These are phyloP conservation scores for Ichneumoninae sp. DNA, from an alignment of 2,888 invertebrate species.

Conservation along the genomic window DNA sequence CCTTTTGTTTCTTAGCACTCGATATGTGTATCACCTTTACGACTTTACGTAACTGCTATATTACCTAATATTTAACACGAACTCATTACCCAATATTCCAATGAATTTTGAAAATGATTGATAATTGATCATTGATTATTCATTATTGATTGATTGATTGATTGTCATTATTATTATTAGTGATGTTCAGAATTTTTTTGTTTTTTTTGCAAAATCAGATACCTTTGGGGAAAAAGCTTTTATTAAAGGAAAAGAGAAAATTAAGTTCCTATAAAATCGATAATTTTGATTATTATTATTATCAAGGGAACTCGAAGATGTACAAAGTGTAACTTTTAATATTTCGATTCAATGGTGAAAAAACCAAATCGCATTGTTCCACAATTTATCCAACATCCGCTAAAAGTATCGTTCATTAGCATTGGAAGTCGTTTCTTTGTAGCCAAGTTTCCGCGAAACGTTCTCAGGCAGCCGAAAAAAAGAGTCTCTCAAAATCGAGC, in stretches of 20 bases:
- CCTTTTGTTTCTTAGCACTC: too few species aligned
- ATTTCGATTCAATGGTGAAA: background rate
- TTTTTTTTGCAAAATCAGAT: too few species aligned
- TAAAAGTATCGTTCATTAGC: background rate
- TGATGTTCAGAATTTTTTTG: background rate
- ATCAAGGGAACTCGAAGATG: too few species aligned
- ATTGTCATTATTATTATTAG: too few species aligned
- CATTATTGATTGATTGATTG: background rate
- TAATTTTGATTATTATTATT: too few species aligned
- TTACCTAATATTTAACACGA: background rate
- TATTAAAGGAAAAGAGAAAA: too few species aligned
- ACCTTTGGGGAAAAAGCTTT: too few species aligned
- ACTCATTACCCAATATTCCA: background rate
- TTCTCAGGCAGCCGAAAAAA: slow-evolving; percentile 47
- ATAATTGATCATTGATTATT: too few species aligned
- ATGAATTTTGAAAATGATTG: background rate
- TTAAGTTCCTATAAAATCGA: too few species aligned
- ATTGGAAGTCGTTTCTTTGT: background rate
- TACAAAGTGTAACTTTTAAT: background rate
- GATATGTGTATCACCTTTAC: too few species aligned
- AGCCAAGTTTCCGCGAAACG: background rate
- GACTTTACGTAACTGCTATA: background rate
- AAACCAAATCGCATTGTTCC: background rate
- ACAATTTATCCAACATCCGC: background rate
- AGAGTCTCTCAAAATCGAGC: slow-evolving; percentile 34